These are phyloP conservation scores for Cremastobaeus sp. DNA, from an alignment of 2,888 invertebrate genomes.

Conservation along the genomic window DNA sequence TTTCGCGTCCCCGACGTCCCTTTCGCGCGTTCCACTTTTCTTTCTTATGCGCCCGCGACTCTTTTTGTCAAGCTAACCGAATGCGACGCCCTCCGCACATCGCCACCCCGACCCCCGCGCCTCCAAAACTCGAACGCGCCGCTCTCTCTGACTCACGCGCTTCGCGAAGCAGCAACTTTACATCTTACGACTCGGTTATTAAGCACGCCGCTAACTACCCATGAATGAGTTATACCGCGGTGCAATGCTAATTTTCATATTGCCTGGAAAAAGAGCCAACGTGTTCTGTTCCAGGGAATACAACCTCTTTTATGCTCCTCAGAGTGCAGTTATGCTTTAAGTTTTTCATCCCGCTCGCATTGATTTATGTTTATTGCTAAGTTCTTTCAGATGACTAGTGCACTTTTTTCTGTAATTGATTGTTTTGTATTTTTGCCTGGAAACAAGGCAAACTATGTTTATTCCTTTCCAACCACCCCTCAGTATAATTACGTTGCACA, in stretches of 20 bases:
- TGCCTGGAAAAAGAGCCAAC: slow-evolving; percentile 61
- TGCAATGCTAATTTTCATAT: slow-evolving; percentile 70
- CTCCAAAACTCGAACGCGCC: slow-evolving; percentile 5
- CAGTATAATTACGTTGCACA: no score
- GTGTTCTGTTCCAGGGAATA: slow-evolving; percentile 28
- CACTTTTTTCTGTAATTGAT: no score
- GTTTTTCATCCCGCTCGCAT: no score
- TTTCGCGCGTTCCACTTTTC: slow-evolving; percentile 42
- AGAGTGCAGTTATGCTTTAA: no score
- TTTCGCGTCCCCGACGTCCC: slow-evolving; percentile 27
- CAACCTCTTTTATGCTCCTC: no score
- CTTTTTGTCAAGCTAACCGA: slow-evolving; percentile 51
- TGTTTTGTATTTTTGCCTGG: no score
- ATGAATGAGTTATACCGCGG: slow-evolving; percentile 76
- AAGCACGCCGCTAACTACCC: slow-evolving; percentile 76
- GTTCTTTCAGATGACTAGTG: no score
- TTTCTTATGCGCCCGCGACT: slow-evolving; percentile 36
- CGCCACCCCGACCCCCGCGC: slow-evolving; percentile 8
- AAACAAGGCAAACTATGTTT: no score
- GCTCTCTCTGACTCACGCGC: slow-evolving; percentile 31
- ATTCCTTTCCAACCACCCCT: no score
- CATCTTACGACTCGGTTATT: slow-evolving; percentile 73
- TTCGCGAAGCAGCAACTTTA: slow-evolving; percentile 49
- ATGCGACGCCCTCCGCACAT: slow-evolving; percentile 18
- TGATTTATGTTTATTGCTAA: slow-evolving; percentile 3